A percentile compares a stretch with the other conserved stretches of the same genome.
These are phyloP conservation scores for Notoglanidium macrostoma DNA, from an alignment of 2,797 vertebrate species.

Conservation along the genomic window DNA sequence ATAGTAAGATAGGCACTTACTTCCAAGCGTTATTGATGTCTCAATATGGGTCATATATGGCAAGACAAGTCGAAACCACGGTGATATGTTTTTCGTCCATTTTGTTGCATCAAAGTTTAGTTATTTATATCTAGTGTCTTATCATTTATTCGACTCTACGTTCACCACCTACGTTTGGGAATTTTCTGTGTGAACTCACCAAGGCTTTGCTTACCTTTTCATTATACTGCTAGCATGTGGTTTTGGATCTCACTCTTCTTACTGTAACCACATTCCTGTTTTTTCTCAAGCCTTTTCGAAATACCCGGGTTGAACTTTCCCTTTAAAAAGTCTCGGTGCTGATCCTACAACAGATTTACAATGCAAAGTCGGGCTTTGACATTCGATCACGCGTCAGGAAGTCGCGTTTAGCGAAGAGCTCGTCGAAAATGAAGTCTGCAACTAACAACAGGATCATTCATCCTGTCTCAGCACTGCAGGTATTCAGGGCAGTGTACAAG, in stretches of 20 bases:
- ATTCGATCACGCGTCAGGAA: background rate
- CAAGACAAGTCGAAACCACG: background rate
- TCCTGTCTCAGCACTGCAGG: background rate
- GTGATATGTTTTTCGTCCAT: background rate
- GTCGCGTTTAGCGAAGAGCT: background rate
- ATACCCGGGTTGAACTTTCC: background rate
- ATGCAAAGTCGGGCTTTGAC: slow-evolving; percentile 1
- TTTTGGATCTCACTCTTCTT: background rate
- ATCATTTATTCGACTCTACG: background rate
- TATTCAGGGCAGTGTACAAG: background rate
- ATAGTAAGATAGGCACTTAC: background rate
- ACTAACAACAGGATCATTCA: slow-evolving; percentile 18
- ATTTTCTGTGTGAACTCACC: background rate
- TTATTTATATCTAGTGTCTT: background rate
- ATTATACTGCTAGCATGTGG: no score
- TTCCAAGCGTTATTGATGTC: background rate
- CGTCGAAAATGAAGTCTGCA: background rate
- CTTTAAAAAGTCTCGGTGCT: background rate
- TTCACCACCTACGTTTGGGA: background rate
- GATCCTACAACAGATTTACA: background rate
- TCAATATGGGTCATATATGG: background rate
- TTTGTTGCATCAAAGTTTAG: background rate
- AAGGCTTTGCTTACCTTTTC: background rate
- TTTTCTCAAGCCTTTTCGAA: background rate
- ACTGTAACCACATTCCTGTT: no score